Evolutionary conservation across 2,888 invertebrate species (phyloP), one percentile per base, ranked within the genome.

Genomic region (Drepanosiphum platanoidis): DNA sequence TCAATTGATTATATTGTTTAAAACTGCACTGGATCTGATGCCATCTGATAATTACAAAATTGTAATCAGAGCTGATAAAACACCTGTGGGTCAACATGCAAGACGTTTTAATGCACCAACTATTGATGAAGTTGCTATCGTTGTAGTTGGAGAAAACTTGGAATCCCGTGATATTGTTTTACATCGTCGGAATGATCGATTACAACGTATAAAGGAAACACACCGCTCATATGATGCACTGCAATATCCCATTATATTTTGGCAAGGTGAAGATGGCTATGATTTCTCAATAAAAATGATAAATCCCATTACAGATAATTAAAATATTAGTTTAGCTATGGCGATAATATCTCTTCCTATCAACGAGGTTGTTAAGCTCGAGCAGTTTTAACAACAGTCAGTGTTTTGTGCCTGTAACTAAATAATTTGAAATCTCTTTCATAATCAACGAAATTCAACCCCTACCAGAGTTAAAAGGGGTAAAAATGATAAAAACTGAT

Each of bases 171-270:
- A 88, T 83, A 89, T 89, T 39, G 87, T 89, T 72, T 64, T 89
- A 61, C 88, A 87, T 86, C 86, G 22, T 42, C 87, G 86, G 87
- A 87, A 87, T 77, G 87, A 87, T 64, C 83, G 64, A 18, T 75
- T 90, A 27, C 77, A 86, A 22, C 82, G 88, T 9, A 88, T 90
- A 7, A 75, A 87, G 0, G 89, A 90, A 61, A 88, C 88, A 32
- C 88, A 89, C 71, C 87, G 87, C 52, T 89, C 87, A 72, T 89
- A 89, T 83, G 90, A 90, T 84, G 88, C 89, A 3, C 86, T 90
- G 32, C 88, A 89, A 72, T 90, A 90, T 82, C 89, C 89, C 1
- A 0, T 90, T 0, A 88, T 89, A 39, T 90, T 89, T 86, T 87
- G 88, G 61, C 77, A 68, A 68, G 68, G 34, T 68, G 68, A 70